A percentile compares a stretch with the other conserved stretches of the same genome.
These are phyloP conservation scores for Phrynosoma platyrhinos DNA, from an alignment of 2,113 vertebrate genomes.

Conservation along the genomic window DNA sequence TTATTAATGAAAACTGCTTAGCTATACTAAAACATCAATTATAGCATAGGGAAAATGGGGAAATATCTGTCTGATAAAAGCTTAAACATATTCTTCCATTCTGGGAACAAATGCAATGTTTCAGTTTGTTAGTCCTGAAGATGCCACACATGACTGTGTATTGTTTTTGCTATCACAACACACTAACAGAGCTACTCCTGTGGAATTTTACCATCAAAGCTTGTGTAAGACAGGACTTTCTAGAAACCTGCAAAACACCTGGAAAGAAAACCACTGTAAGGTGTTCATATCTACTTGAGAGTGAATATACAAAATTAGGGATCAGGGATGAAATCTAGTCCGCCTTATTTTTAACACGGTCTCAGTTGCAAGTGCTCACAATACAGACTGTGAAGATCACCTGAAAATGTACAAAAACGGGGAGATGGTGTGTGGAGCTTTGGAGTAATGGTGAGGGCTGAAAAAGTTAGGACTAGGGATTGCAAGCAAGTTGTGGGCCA, in stretches of 20 bases:
- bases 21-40: background rate
- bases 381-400: background rate
- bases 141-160: background rate
- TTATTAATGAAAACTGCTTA: background rate
- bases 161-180: background rate
- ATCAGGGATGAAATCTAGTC: slow-evolving; percentile 4
- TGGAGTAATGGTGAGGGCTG: too few relatives aligned
- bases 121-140: background rate
- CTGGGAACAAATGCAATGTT: background rate
- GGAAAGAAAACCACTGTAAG: background rate
- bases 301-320: background rate
- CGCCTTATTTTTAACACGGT: background rate
- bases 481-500: too few relatives aligned
- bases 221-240: background rate
- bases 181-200: background rate
- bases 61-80: too few relatives aligned
- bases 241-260: background rate
- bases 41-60: too few relatives aligned
- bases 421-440: background rate
- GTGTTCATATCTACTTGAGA: slow-evolving; percentile 1
- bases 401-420: too few relatives aligned
- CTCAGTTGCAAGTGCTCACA: background rate
- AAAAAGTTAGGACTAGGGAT: too few relatives aligned
- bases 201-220: background rate
- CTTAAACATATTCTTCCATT: background rate